Base-by-base conservation (phyloP, 2,888 invertebrate genomes). In the Melanargia galathea region DNA sequence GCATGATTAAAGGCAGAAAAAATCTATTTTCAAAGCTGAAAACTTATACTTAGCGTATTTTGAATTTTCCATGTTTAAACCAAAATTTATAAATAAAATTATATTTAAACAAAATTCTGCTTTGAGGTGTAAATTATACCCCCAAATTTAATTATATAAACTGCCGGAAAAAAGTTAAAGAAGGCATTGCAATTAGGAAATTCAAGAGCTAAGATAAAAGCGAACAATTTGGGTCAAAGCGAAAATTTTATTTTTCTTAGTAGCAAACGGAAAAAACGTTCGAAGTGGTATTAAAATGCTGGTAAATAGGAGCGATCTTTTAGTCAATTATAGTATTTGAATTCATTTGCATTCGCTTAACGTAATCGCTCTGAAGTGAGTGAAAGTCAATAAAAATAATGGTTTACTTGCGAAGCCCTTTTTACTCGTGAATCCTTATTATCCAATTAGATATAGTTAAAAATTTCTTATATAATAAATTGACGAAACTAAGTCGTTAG, bases 141-240 rank as follows among this genome's bases (percentile, higher is more conserved):
- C 40, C 40, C 16, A 30, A 2, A 30, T 18, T 20, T 52, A 43
- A 8, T 57, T 16, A 46, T 45, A 43, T 16, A 43, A 6, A 45
- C 24, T 18, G 11, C 45, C 7, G n/a, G 18, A 57, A 57, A 40
- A n/a, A 26, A 45, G 30, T 43, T 26, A 55, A 43, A 52, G 51
- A 33, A 56, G 45, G 26, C 45, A 20, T n/a, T 57, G 45, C 57
- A 57, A 57, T 45, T 43, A 57, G 33, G 45, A 45, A 30, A 45
- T 43, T 57, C 33, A 62, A 62, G 30, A 51, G 51, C 43, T 46
- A 13, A 57, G 38, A 51, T 22, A 51, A 58, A 52, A 62, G 18
- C 48, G 46, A 57, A 58, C 45, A 62, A 40, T 55, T 57, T 62
- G 33, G 51, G 57, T 43, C 40, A 56, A 54, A 62, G 57, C 43